Conservation (phyloP, 2,888 invertebrate genomes). For the Dusona sp. region DNA sequence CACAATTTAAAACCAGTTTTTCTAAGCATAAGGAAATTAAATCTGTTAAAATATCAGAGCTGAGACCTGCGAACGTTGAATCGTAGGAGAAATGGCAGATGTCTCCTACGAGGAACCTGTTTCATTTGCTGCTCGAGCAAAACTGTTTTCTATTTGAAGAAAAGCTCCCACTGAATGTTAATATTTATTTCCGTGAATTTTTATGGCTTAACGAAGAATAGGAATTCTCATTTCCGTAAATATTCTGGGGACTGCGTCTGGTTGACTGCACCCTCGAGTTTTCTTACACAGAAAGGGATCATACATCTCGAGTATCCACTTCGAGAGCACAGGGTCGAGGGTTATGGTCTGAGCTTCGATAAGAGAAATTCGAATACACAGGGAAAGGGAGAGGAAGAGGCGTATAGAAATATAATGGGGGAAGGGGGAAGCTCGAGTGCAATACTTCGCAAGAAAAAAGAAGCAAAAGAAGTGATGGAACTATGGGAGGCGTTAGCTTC, state of each 20-base stretch:
- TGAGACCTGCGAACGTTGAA: not conserved
- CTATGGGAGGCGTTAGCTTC: conserved; percentile 30
- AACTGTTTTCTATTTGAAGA: not conserved
- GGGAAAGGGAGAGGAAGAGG: conserved; percentile 29
- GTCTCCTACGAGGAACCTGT: not conserved
- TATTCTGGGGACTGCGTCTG: conserved; percentile 6
- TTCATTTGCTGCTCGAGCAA: not conserved
- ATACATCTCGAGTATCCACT: conserved; percentile 40
- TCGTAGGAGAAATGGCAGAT: not conserved
- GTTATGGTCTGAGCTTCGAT: conserved; percentile 49
- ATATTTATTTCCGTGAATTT: not conserved
- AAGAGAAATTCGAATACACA: conserved; percentile 45
- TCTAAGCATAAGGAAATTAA: not conserved
- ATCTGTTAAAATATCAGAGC: not conserved
- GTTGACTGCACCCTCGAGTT: conserved; percentile 34
- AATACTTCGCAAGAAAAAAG: conserved; percentile 25
- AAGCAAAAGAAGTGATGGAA: conserved; percentile 40
- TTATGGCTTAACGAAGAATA: conserved; percentile 12
- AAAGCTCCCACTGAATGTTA: not conserved
- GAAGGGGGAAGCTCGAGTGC: conserved; percentile 23
- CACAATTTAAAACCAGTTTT: not conserved
- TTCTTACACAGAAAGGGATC: conserved; percentile 21
- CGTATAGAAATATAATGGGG: conserved; percentile 28
- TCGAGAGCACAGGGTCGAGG: conserved; percentile 52
- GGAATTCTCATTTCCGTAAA: conserved; percentile 30